Percentiles rank a stretch among this genome's conserved stretches.
These are phyloP conservation scores for Arrhopalites spinosus DNA, from an alignment of 2,888 invertebrate species.

Conservation along the genomic window DNA sequence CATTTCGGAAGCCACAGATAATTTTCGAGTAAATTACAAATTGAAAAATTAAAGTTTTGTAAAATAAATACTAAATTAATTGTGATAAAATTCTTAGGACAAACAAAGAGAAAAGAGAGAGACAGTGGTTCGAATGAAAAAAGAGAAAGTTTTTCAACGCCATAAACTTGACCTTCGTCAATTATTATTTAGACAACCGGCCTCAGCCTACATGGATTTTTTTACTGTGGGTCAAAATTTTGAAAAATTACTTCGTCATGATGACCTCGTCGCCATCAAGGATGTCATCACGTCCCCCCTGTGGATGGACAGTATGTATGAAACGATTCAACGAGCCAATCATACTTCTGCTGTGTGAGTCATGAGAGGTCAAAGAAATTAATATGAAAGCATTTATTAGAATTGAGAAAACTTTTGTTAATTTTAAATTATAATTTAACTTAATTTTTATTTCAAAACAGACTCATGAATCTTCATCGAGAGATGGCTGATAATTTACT, in stretches of 20 bases:
- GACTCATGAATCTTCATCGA: constrained; percentile 51
- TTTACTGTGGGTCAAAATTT: constrained; percentile 48
- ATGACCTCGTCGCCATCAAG: constrained; percentile 47
- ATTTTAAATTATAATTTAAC: constrained; percentile 5
- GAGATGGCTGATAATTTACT: constrained; percentile 49
- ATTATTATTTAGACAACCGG: constrained; percentile 45
- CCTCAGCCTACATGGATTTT: constrained; percentile 47
- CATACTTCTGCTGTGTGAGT: constrained; percentile 50
- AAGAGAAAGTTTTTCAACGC: constrained; percentile 51
- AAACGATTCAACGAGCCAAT: constrained; percentile 40
- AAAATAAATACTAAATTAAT: not conserved
- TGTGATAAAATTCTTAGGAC: too few species aligned
- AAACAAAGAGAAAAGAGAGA: constrained; percentile 39
- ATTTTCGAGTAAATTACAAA: constrained; percentile 42
- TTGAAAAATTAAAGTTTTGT: not conserved
- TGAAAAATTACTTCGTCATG: constrained; percentile 48
- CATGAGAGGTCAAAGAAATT: not conserved
- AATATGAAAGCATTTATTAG: not conserved
- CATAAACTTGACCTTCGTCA: constrained; percentile 54
- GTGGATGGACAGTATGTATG: constrained; percentile 52
- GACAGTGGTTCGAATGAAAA: constrained; percentile 43
- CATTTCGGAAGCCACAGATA: constrained; percentile 55
- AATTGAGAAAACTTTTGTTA: not conserved
- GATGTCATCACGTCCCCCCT: constrained; percentile 48
- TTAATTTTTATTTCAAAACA: constrained; percentile 13